A percentile compares a stretch with the other conserved stretches of the same genome.
These are phyloP conservation scores for Augochlora pura DNA, from an alignment of 1,140 invertebrate genomes.

Conservation along the genomic window DNA sequence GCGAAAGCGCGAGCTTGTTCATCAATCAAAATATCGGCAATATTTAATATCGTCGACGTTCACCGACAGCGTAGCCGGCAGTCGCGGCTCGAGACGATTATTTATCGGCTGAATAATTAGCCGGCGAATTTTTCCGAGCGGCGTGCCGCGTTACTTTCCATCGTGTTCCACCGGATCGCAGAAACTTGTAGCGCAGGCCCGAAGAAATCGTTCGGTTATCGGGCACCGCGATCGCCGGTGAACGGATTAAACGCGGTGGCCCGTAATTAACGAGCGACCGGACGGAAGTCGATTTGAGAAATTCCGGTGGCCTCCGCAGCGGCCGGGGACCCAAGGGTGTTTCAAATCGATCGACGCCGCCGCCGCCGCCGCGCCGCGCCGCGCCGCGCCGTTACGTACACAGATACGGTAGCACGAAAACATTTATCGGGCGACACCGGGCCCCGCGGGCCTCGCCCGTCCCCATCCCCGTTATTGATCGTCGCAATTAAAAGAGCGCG, in stretches of 20 bases:
- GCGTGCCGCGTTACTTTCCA: background rate
- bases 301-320: constrained; percentile 14
- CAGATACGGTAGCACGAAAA: constrained; percentile 75
- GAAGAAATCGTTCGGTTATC: background rate
- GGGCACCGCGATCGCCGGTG: constrained; percentile 1
- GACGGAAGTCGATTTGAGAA: constrained; percentile 61
- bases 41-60: too few species aligned
- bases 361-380: constrained; percentile 3
- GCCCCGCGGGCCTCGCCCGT: constrained; percentile 15
- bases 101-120: too few species aligned
- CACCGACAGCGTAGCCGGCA: too few species aligned
- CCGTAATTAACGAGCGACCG: constrained; percentile 46
- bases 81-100: too few species aligned
- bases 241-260: constrained; percentile 19
- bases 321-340: background rate
- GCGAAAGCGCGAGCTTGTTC: too few species aligned
- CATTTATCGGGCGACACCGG: constrained; percentile 74
- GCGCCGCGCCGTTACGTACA: constrained; percentile 22
- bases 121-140: too few species aligned
- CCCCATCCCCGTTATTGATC: constrained; percentile 71
- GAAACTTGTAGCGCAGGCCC: background rate
- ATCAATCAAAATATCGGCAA: too few species aligned
- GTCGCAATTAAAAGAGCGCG: constrained; percentile 76
- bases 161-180: background rate
- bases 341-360: constrained; percentile 21